Percentiles rank a stretch among this genome's conserved stretches.
phyloP scores from a whole-genome alignment of 2,113 vertebrate species.

The Pan paniscus region DNA sequence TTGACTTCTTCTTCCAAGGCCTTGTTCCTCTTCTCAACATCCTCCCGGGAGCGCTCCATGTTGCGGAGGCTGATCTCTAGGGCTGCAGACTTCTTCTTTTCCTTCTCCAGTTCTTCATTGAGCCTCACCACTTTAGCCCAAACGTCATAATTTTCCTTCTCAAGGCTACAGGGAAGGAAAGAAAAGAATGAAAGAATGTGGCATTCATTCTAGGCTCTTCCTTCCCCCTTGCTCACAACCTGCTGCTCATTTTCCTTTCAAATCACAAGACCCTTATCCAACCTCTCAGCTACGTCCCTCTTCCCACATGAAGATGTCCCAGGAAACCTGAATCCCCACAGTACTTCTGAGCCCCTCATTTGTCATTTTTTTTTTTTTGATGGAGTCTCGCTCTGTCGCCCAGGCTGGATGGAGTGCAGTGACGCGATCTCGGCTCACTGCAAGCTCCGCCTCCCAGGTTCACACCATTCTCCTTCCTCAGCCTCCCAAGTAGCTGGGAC shows the following conservation, averaged over 20 bases:
- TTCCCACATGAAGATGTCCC: background rate
- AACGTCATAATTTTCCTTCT: slow-evolving; percentile 91
- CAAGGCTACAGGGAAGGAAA: slow-evolving; percentile 84
- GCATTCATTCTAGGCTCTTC: background rate
- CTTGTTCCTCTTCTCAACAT: slow-evolving; percentile 87
- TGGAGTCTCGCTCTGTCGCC: no score
- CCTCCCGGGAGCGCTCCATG: slow-evolving; percentile 81
- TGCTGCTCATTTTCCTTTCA: background rate
- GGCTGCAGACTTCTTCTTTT: slow-evolving; percentile 82
- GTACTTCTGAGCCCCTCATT: background rate
- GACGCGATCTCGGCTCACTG: no score
- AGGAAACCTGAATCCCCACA: background rate
- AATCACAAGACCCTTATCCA: background rate
- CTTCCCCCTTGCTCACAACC: background rate
- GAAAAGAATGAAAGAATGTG: background rate
- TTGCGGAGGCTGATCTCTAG: slow-evolving; percentile 88
- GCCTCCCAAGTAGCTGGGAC: no score
- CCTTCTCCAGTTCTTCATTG: slow-evolving; percentile 86
- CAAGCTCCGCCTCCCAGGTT: no score
- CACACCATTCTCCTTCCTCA: no score
- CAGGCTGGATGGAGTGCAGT: no score
- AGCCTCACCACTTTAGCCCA: slow-evolving; percentile 89
- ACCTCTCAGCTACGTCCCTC: background rate
- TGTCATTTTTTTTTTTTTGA: background rate
- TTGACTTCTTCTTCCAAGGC: slow-evolving; percentile 88